These are phyloP conservation scores for Sarcophaga bullata DNA, from an alignment of 1,140 invertebrate genomes.

Conservation along the genomic window DNA sequence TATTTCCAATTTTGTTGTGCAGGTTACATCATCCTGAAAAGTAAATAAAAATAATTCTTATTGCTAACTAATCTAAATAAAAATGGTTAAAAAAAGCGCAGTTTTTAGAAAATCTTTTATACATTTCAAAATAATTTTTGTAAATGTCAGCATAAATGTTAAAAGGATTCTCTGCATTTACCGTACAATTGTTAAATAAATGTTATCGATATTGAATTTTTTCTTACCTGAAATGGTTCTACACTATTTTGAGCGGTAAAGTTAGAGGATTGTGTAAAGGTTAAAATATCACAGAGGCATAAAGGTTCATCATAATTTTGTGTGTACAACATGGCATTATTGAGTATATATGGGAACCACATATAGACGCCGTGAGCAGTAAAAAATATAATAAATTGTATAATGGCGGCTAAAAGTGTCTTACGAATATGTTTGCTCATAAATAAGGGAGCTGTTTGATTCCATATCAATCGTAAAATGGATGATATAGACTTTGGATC, in stretches of 20 bases:
- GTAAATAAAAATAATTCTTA: not conserved
- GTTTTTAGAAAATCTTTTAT: too few species aligned
- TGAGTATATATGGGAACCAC: conserved; percentile 69
- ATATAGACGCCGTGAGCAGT: conserved; percentile 69
- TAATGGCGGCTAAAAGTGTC: conserved; percentile 66
- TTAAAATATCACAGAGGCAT: conserved; percentile 51
- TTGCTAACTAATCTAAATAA: not conserved
- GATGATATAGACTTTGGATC: not conserved
- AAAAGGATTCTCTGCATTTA: too few species aligned
- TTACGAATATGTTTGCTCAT: conserved; percentile 64
- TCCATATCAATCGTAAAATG: conserved; percentile 58
- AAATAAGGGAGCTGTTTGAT: conserved; percentile 68
- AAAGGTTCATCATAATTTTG: conserved; percentile 41
- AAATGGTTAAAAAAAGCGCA: not conserved
- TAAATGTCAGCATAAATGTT: too few species aligned
- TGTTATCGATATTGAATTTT: too few species aligned
- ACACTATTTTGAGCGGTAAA: not conserved
- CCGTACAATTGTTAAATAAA: too few species aligned
- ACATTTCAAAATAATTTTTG: too few species aligned
- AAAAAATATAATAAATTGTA: conserved; percentile 68
- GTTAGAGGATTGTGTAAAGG: conserved; percentile 37
- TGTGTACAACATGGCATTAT: conserved; percentile 63
- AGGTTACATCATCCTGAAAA: not conserved
- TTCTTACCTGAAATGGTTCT: not conserved
- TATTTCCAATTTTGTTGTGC: not conserved